A percentile compares a stretch with the other conserved stretches of the same genome.
Conservation (phyloP, 2,888 invertebrate species). For the Diogma glabrata region DNA sequence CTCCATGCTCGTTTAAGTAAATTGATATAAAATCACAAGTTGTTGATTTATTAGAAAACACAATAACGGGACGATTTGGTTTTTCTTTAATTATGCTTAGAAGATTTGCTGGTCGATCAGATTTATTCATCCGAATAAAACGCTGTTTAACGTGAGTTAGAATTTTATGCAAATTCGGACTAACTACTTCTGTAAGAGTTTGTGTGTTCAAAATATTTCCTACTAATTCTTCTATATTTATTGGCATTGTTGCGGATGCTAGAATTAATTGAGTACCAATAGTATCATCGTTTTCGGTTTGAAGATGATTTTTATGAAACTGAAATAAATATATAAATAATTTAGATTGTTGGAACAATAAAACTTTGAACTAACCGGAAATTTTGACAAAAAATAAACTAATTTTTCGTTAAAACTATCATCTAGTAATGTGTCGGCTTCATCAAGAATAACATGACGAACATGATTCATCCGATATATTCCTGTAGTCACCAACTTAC, state of each 20-base stretch:
- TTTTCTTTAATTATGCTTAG: constrained; percentile 56
- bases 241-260: constrained; percentile 82
- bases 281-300: constrained; percentile 29
- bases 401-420: constrained; percentile 71
- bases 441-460: constrained; percentile 74
- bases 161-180: constrained; percentile 61
- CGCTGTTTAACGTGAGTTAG: constrained; percentile 65
- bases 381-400: constrained; percentile 50
- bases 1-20: constrained; percentile 64
- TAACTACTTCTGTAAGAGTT: constrained; percentile 53
- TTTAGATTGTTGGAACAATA: not conserved
- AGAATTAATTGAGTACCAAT: constrained; percentile 64
- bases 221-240: constrained; percentile 53
- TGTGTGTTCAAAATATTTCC: constrained; percentile 47
- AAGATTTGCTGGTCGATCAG: constrained; percentile 58
- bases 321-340: constrained; percentile 22
- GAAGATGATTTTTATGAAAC: constrained; percentile 42
- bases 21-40: constrained; percentile 71
- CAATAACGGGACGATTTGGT: constrained; percentile 50
- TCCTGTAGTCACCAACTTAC: constrained; percentile 61
- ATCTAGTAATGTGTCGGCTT: constrained; percentile 85
- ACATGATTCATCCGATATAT: constrained; percentile 58
- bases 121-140: constrained; percentile 59
- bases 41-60: constrained; percentile 70
- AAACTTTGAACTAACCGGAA: constrained; percentile 45